A percentile compares a stretch with the other conserved stretches of the same genome.
These are phyloP conservation scores for Stenchaetothrips biformis DNA, from an alignment of 2,888 invertebrate genomes.

Conservation along the genomic window DNA sequence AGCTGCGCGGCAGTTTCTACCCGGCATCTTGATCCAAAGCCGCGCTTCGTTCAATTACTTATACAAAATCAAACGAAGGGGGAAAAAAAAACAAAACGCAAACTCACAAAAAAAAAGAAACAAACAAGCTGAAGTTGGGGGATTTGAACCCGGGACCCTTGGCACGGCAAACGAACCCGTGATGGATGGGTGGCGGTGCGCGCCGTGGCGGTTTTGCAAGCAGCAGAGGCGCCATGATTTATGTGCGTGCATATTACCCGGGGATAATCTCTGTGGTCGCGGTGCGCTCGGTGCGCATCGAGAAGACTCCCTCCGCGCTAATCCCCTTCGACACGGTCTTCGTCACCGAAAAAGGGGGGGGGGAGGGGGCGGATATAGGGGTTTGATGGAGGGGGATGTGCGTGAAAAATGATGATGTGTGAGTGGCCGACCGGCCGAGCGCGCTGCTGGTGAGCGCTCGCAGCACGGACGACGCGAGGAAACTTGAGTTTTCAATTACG, in stretches of 20 bases:
- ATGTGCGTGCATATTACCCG: conserved; percentile 22
- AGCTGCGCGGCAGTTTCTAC: no score
- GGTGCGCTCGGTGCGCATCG: background rate
- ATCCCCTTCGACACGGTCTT: conserved; percentile 20
- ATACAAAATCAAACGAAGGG: no score
- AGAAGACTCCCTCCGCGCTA: background rate
- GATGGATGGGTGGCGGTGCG: background rate
- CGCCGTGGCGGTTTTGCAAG: background rate
- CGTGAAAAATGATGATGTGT: conserved; percentile 24
- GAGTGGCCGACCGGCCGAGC: background rate
- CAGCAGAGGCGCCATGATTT: background rate
- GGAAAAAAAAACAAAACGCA: background rate
- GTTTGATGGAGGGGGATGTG: background rate
- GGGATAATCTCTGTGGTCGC: conserved; percentile 8
- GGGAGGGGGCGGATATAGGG: background rate
- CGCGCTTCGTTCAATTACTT: no score
- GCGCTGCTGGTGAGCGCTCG: no score
- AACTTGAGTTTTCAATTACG: conserved; percentile 21
- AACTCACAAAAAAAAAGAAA: background rate
- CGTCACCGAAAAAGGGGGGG: background rate
- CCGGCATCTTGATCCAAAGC: no score
- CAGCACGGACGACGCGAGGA: background rate
- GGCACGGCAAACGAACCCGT: background rate
- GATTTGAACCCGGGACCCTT: background rate
- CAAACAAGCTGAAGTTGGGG: background rate